A percentile compares a stretch with the other conserved stretches of the same genome.
These are phyloP conservation scores for Notiomystis cincta DNA, from an alignment of 2,113 vertebrate genomes.

Conservation along the genomic window DNA sequence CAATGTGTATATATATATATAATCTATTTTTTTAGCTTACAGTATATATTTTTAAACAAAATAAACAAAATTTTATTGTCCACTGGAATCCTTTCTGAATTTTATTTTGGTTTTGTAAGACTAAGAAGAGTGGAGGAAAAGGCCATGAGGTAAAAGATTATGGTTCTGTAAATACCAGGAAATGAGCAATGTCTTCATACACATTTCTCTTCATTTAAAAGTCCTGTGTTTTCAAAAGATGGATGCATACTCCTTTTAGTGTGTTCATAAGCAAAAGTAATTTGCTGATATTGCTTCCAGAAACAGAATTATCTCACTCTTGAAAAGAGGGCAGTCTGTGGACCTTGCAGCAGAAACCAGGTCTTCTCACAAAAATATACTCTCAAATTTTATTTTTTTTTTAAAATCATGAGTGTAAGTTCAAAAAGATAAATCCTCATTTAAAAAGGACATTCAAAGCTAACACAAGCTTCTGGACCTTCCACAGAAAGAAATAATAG, in stretches of 20 bases:
- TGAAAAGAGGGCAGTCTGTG: not conserved
- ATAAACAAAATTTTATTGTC: not conserved
- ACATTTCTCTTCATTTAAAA: not conserved
- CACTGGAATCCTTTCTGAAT: not conserved
- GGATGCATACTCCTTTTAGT: not conserved
- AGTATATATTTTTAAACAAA: slow-evolving; percentile 56
- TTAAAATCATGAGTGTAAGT: not conserved
- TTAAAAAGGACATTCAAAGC: not conserved
- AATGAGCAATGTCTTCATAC: not conserved
- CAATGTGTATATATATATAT: not conserved
- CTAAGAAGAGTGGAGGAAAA: not conserved
- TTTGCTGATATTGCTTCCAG: not conserved
- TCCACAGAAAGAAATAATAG: not conserved
- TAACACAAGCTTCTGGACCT: not conserved
- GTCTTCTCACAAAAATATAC: not conserved
- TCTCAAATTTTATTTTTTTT: not conserved
- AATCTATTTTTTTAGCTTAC: slow-evolving; percentile 16
- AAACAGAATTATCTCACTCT: not conserved
- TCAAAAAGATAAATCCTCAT: not conserved
- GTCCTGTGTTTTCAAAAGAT: not conserved
- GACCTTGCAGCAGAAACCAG: not conserved
- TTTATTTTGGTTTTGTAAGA: not conserved
- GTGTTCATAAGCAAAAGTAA: not conserved
- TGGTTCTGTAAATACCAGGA: not conserved
- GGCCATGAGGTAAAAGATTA: not conserved